Evolutionary conservation across 2,797 vertebrate species (phyloP).

Genomic region (Sebastes reedi): DNA sequence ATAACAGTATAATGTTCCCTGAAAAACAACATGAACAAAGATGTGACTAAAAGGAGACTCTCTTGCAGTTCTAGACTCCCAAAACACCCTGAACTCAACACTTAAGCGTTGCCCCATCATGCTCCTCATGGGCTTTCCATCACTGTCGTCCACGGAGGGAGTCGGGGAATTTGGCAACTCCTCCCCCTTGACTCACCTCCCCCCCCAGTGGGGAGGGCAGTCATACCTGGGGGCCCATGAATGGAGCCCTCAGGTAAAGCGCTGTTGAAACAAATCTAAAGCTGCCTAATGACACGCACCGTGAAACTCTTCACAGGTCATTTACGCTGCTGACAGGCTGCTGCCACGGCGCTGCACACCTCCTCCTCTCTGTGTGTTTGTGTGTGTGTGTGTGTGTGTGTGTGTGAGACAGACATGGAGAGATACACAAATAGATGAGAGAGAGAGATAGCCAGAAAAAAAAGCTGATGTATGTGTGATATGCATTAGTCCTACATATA

Average conservation of each 20-base stretch:
- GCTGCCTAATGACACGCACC: conserved; percentile 92
- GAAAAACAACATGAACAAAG: neutral
- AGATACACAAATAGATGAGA: conserved; percentile 49
- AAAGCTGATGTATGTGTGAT: conserved; percentile 42
- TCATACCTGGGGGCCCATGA: conserved; percentile 90
- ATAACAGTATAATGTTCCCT: neutral
- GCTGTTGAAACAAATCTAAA: conserved; percentile 92
- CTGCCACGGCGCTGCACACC: conserved; percentile 57
- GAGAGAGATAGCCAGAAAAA: conserved; percentile 17
- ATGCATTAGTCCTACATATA: conserved; percentile 67
- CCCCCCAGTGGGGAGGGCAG: conserved; percentile 40
- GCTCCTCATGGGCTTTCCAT: conserved; percentile 52
- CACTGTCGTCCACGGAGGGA: conserved; percentile 32
- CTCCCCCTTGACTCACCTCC: neutral
- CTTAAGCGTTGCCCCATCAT: conserved; percentile 38
- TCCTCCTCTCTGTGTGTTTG: conserved; percentile 11
- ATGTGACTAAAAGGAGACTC: neutral
- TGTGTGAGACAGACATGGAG: conserved; percentile 19
- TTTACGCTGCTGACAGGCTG: conserved; percentile 90
- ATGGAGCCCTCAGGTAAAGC: conserved; percentile 89
- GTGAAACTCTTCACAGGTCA: conserved; percentile 96
- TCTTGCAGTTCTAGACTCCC: neutral
- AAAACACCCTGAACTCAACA: conserved; percentile 14
- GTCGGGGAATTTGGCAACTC: conserved; percentile 46
- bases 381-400: conserved; percentile 5